These are phyloP conservation scores for Aethes cnicana DNA, from an alignment of 2,888 invertebrate species.

Conservation along the genomic window DNA sequence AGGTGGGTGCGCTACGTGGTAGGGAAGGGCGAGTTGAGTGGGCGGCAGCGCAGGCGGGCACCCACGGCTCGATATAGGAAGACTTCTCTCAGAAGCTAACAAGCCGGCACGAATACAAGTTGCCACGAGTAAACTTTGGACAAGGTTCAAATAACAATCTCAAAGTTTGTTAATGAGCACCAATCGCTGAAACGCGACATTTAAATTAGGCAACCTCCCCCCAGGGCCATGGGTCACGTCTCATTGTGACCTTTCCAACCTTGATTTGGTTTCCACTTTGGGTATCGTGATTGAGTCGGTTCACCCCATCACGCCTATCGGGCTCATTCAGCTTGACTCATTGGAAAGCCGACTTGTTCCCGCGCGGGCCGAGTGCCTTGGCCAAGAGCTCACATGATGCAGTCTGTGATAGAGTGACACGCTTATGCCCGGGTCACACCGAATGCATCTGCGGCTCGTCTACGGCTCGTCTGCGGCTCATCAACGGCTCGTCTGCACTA, in stretches of 20 bases:
- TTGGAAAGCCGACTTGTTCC: slow-evolving; percentile 62
- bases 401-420: slow-evolving; percentile 35
- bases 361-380: slow-evolving; percentile 24
- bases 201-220: slow-evolving; percentile 58
- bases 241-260: slow-evolving; percentile 88
- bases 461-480: too few species aligned
- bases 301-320: slow-evolving; percentile 77
- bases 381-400: slow-evolving; percentile 50
- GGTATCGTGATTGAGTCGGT: too few species aligned
- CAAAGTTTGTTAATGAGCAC: slow-evolving; percentile 53
- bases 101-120: slow-evolving; percentile 65
- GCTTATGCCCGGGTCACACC: too few species aligned
- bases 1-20: slow-evolving; percentile 57
- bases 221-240: slow-evolving; percentile 86
- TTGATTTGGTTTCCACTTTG: slow-evolving; percentile 92
- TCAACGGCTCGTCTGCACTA: too few species aligned
- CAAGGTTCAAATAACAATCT: slow-evolving; percentile 54
- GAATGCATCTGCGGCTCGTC: too few species aligned
- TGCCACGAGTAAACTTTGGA: slow-evolving; percentile 59
- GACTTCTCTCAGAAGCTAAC: slow-evolving; percentile 63
- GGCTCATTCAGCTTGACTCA: slow-evolving; percentile 55
- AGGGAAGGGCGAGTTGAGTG: slow-evolving; percentile 60
- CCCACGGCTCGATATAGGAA: slow-evolving; percentile 81
- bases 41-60: slow-evolving; percentile 68
- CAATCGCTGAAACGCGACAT: slow-evolving; percentile 56